A percentile compares a stretch with the other conserved stretches of the same genome.
Conservation (phyloP, 1,140 invertebrate species). For the Hyles euphorbiae region DNA sequence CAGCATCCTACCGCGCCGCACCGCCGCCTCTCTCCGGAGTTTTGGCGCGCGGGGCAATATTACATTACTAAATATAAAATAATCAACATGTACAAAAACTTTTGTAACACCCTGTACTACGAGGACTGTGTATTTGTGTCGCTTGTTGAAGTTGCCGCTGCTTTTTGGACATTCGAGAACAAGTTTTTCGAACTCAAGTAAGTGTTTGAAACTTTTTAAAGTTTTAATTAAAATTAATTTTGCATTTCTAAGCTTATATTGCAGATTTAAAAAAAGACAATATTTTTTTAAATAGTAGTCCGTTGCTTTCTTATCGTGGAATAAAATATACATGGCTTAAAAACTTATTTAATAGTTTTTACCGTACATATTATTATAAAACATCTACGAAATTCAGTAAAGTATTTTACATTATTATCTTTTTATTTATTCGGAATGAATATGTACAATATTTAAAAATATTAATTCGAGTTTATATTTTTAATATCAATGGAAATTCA, state of each 20-base stretch:
- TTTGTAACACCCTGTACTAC: slow-evolving; percentile 14
- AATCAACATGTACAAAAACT: slow-evolving; percentile 16
- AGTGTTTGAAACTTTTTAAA: slow-evolving; percentile 5
- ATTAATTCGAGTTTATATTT: too few species aligned
- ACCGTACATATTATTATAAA: neutral
- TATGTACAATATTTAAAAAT: neutral
- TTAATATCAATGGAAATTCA: too few species aligned
- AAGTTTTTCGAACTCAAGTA: slow-evolving; percentile 26
- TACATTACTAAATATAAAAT: slow-evolving; percentile 14
- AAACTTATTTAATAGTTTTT: too few species aligned
- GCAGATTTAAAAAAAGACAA: neutral
- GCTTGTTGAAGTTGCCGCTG: slow-evolving; percentile 17
- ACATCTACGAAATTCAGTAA: neutral
- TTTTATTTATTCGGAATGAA: neutral
- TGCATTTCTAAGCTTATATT: neutral
- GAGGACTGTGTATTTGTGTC: slow-evolving; percentile 29
- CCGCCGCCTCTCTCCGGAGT: slow-evolving; percentile 7
- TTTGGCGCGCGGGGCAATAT: slow-evolving; percentile 23
- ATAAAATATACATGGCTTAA: too few species aligned
- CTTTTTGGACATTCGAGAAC: slow-evolving; percentile 20
- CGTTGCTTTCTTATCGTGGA: too few species aligned
- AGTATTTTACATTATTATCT: neutral
- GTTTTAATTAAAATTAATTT: neutral
- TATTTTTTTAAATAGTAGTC: too few species aligned
- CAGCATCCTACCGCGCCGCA: slow-evolving; percentile 13